Evolutionary conservation across 2,113 vertebrate species (phyloP).

Genomic region (Chaetura pelagica): DNA sequence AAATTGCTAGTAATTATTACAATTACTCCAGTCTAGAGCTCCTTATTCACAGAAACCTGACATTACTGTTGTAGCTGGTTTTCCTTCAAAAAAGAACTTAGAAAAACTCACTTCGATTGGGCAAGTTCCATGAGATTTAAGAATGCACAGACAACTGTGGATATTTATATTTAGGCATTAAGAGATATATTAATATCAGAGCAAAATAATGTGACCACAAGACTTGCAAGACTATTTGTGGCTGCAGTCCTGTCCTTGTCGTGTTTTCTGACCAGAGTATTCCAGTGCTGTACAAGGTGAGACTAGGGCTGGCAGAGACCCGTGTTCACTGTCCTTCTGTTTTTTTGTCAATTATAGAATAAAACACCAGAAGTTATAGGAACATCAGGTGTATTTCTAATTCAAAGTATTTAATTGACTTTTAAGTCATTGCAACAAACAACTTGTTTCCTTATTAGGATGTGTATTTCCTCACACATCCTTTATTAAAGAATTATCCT

Average conservation of each 20-base stretch:
- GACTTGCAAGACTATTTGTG: background rate
- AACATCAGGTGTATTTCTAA: background rate
- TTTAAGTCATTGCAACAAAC: background rate
- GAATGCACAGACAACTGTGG: background rate
- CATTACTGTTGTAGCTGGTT: background rate
- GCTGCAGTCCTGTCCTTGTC: background rate
- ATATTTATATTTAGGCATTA: background rate
- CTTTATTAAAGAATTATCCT: slow-evolving; percentile 3
- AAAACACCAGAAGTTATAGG: background rate
- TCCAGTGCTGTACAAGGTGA: background rate
- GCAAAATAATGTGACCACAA: background rate
- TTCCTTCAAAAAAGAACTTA: background rate
- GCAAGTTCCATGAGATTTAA: background rate
- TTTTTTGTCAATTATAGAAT: background rate
- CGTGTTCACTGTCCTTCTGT: background rate
- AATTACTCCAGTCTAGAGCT: background rate
- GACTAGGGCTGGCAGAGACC: background rate
- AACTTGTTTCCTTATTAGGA: background rate
- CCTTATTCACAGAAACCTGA: background rate
- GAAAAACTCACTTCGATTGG: background rate
- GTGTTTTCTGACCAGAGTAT: background rate
- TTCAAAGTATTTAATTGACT: background rate
- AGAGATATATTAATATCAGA: background rate
- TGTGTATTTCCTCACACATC: background rate
- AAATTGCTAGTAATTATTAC: slow-evolving; percentile 3